Evolutionary conservation across 2,113 vertebrate species (phyloP).

Genomic region (Otis tarda): DNA sequence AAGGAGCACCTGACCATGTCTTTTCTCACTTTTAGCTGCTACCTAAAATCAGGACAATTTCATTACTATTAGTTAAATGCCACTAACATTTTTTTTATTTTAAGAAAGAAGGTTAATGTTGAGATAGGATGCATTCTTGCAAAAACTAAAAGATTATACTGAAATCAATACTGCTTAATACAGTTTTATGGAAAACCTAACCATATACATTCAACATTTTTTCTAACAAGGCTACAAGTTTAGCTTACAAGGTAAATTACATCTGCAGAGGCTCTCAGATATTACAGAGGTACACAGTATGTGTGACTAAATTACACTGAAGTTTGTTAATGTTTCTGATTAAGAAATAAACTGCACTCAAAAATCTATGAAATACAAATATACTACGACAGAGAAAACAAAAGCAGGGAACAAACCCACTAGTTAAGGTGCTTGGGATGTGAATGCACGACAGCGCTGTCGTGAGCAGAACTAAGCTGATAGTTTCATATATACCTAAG

Average conservation of each 20-base stretch:
- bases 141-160: background rate
- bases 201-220: background rate
- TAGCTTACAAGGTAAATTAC: background rate
- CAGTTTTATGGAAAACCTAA: background rate
- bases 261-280: background rate
- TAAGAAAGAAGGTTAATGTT: background rate
- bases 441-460: accelerated
- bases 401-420: background rate
- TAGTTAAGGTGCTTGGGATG: background rate
- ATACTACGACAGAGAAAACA: background rate
- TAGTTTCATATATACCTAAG: background rate
- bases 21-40: background rate
- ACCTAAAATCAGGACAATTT: background rate
- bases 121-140: background rate
- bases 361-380: background rate
- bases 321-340: background rate
- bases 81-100: background rate
- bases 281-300: background rate
- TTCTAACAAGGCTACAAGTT: background rate
- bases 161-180: background rate
- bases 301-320: background rate
- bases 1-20: background rate
- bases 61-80: background rate
- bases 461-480: background rate
- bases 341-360: background rate